Evolutionary conservation across 2,888 invertebrate species (phyloP), one percentile per base, ranked within the genome.

Genomic region (Tenthredo livida): DNA sequence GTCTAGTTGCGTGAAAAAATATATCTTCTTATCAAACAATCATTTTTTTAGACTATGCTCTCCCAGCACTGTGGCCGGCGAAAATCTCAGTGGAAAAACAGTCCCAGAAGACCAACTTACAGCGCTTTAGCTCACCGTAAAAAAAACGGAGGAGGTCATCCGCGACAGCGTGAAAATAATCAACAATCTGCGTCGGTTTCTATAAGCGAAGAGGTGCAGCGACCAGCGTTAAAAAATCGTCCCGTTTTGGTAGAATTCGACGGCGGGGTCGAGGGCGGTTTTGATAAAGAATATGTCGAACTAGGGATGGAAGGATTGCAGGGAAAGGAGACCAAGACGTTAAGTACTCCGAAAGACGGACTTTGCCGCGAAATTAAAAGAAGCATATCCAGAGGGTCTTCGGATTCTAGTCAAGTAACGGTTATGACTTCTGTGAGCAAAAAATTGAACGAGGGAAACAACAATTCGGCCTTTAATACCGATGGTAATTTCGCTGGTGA

Each of bases 41-140:
- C 86, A 85, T 87, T 87, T 87, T 88, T 85, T 92, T 92, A 94
- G 94, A 90, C 91, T 75, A 94, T 94, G 89, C 90, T 94, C 85
- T 92, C 94, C 4, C 93, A 94, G 85, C 90, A 93, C 50, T 94
- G 94, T 88, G 90, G 90, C 78, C 86, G 92, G 78, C 89, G 91
- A 84, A 89, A 90, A 84, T 89, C 87, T 1, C 78, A 88, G 84
- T 89, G 89, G 85, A 89, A 88, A 54, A 85, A 85, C 10, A 89
- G 88, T 17, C 89, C 89, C 0, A 87, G 89, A 25, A 88, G 90
- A 12, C 91, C 90, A 43, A 92, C 90, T 2, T 93, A 93, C 89
- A 93, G 92, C 85, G 92, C 91, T 75, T 84, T 93, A 12, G 89
- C 91, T 43, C 90, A 89, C 7, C 90, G 89, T 75, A 90, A 89